Percentiles rank a stretch among this genome's conserved stretches.
Conservation (phyloP, 2,797 vertebrate species). For the Centroberyx gerrardi region DNA sequence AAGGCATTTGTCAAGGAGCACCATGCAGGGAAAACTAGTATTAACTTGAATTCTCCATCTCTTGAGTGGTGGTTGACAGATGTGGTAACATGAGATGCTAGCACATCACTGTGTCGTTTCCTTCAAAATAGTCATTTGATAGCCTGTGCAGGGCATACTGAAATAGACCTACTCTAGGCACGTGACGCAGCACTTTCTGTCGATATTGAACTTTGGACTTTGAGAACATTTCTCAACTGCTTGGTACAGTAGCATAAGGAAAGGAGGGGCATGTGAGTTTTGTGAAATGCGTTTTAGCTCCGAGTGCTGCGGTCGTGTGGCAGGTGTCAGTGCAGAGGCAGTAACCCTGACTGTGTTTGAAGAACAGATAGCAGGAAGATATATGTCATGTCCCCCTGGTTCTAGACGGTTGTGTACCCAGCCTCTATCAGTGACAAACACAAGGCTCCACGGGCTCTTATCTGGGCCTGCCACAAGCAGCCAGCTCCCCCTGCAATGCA, state of each 20-base stretch:
- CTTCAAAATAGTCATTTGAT: slow-evolving; percentile 43
- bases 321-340: slow-evolving; percentile 27
- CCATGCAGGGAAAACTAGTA: not conserved
- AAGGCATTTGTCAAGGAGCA: not conserved
- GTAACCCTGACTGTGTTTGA: slow-evolving; percentile 71
- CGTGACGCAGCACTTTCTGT: slow-evolving; percentile 54
- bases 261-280: slow-evolving; percentile 35
- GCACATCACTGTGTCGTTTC: slow-evolving; percentile 31
- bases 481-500: slow-evolving; percentile 83
- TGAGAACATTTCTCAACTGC: slow-evolving; percentile 52
- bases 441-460: slow-evolving; percentile 70
- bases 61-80: slow-evolving; percentile 1
- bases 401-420: slow-evolving; percentile 62
- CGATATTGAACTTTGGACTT: slow-evolving; percentile 67
- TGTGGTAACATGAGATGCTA: not conserved
- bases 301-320: slow-evolving; percentile 30
- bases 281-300: slow-evolving; percentile 46
- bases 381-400: slow-evolving; percentile 67
- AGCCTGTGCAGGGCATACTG: not conserved
- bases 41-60: slow-evolving; percentile 16
- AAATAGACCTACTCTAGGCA: slow-evolving; percentile 13
- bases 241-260: slow-evolving; percentile 39
- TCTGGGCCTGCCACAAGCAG: slow-evolving; percentile 77
- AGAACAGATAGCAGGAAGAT: slow-evolving; percentile 71
- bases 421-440: slow-evolving; percentile 79